phyloP scores from a whole-genome alignment of 1,140 invertebrate genomes.

The Diploscapter pachys region DNA sequence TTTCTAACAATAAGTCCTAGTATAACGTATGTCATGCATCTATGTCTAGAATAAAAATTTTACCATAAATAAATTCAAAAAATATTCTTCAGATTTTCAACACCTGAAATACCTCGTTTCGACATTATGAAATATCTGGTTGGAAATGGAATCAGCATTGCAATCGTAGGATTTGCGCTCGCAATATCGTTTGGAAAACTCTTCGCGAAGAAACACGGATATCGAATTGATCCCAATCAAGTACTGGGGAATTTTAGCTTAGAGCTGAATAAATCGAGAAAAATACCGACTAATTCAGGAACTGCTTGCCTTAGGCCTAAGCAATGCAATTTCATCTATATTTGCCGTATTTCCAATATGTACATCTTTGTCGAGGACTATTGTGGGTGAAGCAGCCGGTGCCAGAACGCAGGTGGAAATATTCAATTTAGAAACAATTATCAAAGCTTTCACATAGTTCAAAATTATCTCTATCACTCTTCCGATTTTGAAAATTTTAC shows the following conservation, averaged over 20 bases:
- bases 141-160: slow-evolving; percentile 60
- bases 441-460: too few relatives aligned
- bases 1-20: too few relatives aligned
- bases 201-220: slow-evolving; percentile 64
- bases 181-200: slow-evolving; percentile 66
- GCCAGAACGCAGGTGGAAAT: slow-evolving; percentile 38
- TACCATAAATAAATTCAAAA: too few relatives aligned
- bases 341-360: slow-evolving; percentile 63
- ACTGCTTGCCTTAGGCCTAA: slow-evolving; percentile 63
- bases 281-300: slow-evolving; percentile 58
- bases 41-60: too few relatives aligned
- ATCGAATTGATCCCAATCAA: slow-evolving; percentile 65
- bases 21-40: too few relatives aligned
- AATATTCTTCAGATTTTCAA: slow-evolving; percentile 9
- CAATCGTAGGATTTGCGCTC: slow-evolving; percentile 65
- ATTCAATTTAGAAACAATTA: too few relatives aligned
- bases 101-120: slow-evolving; percentile 4
- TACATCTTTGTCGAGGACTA: slow-evolving; percentile 55
- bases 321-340: slow-evolving; percentile 63
- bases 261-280: too few relatives aligned
- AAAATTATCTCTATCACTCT: too few relatives aligned
- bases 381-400: slow-evolving; percentile 63
- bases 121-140: slow-evolving; percentile 40
- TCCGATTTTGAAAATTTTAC: too few relatives aligned
- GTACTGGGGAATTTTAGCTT: slow-evolving; percentile 35